Evolutionary conservation across 2,888 invertebrate species (phyloP), one percentile per base, ranked within the genome.

Genomic region (Agrochola lychnidis): DNA sequence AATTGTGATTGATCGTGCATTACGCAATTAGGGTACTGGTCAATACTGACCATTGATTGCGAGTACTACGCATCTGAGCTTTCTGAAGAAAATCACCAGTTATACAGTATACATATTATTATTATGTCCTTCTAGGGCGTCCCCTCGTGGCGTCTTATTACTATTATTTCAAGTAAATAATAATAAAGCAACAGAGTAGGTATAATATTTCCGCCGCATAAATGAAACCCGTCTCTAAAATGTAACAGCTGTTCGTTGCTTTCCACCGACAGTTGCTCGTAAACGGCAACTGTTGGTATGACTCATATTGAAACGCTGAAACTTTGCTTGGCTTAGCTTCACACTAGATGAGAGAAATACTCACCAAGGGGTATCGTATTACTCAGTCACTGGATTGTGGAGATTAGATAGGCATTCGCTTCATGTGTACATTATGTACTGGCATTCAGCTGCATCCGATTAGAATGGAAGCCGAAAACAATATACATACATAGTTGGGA

Each of bases 171-270:
- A 74, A 73, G 45, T 53, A 36, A 73, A 75, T 53, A 36, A 51
- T 25, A 75, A 63, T 36, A 45, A 16, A 74, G 53, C 12, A 63
- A 14, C 62, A 7, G 19, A 45, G 7, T 22, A 63, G 14, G 51
- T 16, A 36, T 59, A 59, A 40, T 48, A 57, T 56, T 56, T 56
- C 56, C 22, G 25, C 25, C 36, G 16, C 16, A 7, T 25, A 25
- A 64, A 25, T 75, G 45, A 75, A 75, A 45, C 25, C 30, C 59
- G 71, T n/a, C 76, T 66, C 48, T 76, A 51, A 42, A 73, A 45
- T 14, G 73, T 68, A 79, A 63, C 63, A 73, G 62, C 63, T 79
- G 79, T 57, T 61, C 19, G 53, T 66, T 59, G 53, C 22, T 63
- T 22, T n/a, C 22, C 22, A 57, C 72, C 72, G 6, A 36, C 62